Evolutionary conservation across 23 tunicate species (phyloP), one percentile per base, ranked within the genome.

Genomic region (Pegea sp.): DNA sequence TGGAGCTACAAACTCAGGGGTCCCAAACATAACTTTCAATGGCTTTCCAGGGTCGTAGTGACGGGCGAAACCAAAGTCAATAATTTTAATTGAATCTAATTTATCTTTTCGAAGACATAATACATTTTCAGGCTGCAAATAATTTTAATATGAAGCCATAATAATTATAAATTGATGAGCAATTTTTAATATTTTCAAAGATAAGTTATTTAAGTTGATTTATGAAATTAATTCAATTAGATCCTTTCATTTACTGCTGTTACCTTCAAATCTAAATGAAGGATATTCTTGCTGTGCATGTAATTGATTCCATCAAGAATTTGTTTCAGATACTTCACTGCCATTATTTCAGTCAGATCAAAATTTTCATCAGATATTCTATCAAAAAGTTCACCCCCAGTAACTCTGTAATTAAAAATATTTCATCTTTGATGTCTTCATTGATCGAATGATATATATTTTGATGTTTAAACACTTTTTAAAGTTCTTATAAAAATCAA

Each of bases 1-100:
- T 3, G 98, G 98, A 4, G 98, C 90, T 5, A 89, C 98, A 57
- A 89, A 89, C 48, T 89, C 98, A 3, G 98, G 98, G 27, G 98
- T 89, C 1, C 98, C 98, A 44, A 76, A 77, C 98, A 89, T 89
- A 26, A 77, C 73, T 63, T 64, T 84, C 24, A 84, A 68, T 18
- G 74, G 76, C n/a, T 53, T 57, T 63, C 59, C 44, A 5, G 84
- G 65, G 55, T 55, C 33, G 58, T 73, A 84, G 4, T 60, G 56
- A 0, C 95, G 38, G 11, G 95, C 76, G 29, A 84, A 68, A 2
- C 95, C 95, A 59, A 84, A 84, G 64, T 84, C 95, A 33, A 84
- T 73, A 16, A 84, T 84, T 53, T 84, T 84, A 26, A 84, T 62
- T 26, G 29, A 22, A 61, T 84, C 84, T 24, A 74, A 31, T 22